phyloP scores from a whole-genome alignment of 2,113 vertebrate genomes.

The Colossoma macropomum region DNA sequence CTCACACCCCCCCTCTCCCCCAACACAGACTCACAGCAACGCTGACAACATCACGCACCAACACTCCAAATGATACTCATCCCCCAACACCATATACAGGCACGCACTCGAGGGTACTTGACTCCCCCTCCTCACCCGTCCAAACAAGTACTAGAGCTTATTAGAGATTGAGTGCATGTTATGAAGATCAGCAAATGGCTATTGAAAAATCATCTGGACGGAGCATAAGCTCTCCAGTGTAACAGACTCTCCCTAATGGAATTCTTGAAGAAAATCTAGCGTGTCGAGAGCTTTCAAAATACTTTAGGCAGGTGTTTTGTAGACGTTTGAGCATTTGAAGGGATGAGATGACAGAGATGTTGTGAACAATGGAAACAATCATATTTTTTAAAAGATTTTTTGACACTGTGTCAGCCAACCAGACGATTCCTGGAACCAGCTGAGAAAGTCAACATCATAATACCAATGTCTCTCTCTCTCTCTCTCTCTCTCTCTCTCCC shows the following conservation, averaged over 20 bases:
- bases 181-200: background rate
- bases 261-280: slow-evolving; percentile 1
- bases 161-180: background rate
- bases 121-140: background rate
- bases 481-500: slow-evolving; percentile 17
- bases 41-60: too few species aligned
- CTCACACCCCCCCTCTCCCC: too few species aligned
- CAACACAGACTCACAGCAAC: too few species aligned
- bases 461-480: slow-evolving; percentile 2
- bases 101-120: background rate
- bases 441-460: slow-evolving; percentile 27
- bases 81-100: too few species aligned
- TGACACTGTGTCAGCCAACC: background rate
- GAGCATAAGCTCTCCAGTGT: background rate
- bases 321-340: background rate
- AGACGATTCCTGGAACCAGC: slow-evolving; percentile 18
- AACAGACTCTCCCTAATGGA: background rate
- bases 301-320: slow-evolving; percentile 3
- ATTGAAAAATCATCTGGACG: background rate
- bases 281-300: background rate
- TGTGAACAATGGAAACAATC: background rate
- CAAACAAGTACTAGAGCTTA: background rate
- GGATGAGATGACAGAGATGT: background rate
- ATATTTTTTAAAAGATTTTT: slow-evolving; percentile 19
- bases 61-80: too few species aligned